A percentile compares a stretch with the other conserved stretches of the same genome.
These are phyloP conservation scores for Cydia pomonella DNA, from an alignment of 1,140 invertebrate species.

Conservation along the genomic window DNA sequence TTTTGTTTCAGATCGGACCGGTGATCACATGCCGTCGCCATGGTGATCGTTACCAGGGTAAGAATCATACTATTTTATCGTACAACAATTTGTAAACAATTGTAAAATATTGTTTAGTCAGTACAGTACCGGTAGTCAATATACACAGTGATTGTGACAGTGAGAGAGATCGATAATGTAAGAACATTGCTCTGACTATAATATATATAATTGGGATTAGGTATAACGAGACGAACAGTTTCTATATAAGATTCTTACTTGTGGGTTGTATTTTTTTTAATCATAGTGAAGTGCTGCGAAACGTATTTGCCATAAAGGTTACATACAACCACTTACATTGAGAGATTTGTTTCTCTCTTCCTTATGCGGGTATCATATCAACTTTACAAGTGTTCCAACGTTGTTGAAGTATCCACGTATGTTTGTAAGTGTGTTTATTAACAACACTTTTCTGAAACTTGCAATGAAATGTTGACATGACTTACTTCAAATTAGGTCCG, in stretches of 20 bases:
- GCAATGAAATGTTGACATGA: too few species aligned
- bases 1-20: conserved; percentile 66
- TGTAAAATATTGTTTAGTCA: too few species aligned
- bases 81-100: too few species aligned
- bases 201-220: too few species aligned
- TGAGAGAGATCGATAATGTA: background rate
- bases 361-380: background rate
- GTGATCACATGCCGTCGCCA: conserved; percentile 81
- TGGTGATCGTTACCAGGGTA: conserved; percentile 87
- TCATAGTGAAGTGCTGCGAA: background rate
- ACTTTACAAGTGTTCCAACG: background rate
- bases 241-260: too few species aligned
- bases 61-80: conserved; percentile 46
- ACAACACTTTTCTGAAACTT: too few species aligned
- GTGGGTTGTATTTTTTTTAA: too few species aligned
- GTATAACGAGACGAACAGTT: too few species aligned
- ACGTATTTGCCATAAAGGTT: background rate
- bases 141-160: background rate
- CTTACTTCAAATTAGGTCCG: too few species aligned
- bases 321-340: background rate
- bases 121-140: background rate
- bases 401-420: background rate
- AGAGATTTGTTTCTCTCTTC: background rate
- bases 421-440: background rate
- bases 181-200: background rate